Evolutionary conservation across 2,888 invertebrate genomes (phyloP).

Genomic region (Rutpela maculata): DNA sequence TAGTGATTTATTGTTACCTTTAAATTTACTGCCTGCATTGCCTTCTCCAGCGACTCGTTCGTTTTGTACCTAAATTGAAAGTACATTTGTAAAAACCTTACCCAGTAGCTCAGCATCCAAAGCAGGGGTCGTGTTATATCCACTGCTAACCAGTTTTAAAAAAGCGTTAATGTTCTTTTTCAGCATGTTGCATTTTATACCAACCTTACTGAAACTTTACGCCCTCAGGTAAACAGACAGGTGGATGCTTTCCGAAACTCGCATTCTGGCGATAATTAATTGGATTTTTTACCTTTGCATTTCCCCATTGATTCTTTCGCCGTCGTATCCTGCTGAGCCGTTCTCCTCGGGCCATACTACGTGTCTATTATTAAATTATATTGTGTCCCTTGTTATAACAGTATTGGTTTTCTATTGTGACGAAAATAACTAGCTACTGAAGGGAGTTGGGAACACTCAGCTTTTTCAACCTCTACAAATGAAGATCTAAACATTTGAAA

Average conservation of each 20-base stretch:
- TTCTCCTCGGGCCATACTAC: too few relatives aligned
- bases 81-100: not conserved
- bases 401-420: too few relatives aligned
- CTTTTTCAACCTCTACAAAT: too few relatives aligned
- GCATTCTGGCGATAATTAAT: not conserved
- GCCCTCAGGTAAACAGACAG: not conserved
- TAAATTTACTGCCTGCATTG: not conserved
- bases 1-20: not conserved
- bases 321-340: not conserved
- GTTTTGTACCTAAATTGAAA: not conserved
- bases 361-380: too few relatives aligned
- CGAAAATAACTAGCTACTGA: too few relatives aligned
- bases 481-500: too few relatives aligned
- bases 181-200: not conserved
- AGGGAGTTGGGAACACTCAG: too few relatives aligned
- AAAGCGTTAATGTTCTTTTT: not conserved
- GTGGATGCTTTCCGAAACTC: slow-evolving; percentile 5
- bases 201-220: not conserved
- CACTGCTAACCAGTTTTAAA: not conserved
- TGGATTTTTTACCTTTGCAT: not conserved
- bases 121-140: not conserved
- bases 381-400: too few relatives aligned
- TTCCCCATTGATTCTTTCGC: not conserved
- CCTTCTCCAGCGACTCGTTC: not conserved
- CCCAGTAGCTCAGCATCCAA: not conserved